Evolutionary conservation across 2,797 vertebrate genomes (phyloP).

Genomic region (Sebastes paucispinis): DNA sequence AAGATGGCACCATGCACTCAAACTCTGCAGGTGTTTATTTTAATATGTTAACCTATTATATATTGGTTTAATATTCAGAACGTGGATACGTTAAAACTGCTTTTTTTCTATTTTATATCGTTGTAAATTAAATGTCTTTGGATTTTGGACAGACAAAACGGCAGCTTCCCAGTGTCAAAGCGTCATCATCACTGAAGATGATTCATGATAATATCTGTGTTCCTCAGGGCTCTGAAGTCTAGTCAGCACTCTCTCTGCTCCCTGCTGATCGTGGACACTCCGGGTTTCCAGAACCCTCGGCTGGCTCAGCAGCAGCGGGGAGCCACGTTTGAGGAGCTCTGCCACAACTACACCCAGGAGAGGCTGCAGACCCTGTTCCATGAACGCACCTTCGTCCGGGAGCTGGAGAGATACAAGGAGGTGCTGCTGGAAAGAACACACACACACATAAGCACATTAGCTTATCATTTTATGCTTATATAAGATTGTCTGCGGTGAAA

Average conservation of each 20-base stretch:
- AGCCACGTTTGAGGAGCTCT: constrained; percentile 96
- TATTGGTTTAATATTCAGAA: neutral
- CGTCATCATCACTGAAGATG: neutral
- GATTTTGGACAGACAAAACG: neutral
- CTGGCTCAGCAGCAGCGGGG: constrained; percentile 86
- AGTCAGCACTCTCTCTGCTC: constrained; percentile 95
- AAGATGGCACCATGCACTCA: no score
- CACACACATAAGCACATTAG: neutral
- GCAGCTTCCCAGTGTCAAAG: neutral
- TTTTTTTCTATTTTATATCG: no score
- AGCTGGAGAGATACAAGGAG: constrained; percentile 97
- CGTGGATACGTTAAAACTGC: neutral
- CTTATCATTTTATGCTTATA: neutral
- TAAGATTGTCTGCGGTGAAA: no score
- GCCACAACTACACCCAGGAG: constrained; percentile 97
- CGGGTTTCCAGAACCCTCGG: constrained; percentile 95
- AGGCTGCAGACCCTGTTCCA: constrained; percentile 95
- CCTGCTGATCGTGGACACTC: constrained; percentile 94
- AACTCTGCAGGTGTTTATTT: no score
- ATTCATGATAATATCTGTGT: neutral
- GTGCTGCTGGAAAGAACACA: constrained; percentile 70
- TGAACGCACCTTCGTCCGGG: constrained; percentile 90
- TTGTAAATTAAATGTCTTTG: neutral
- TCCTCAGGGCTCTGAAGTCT: constrained; percentile 92
- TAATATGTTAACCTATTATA: no score